Evolutionary conservation across 1,140 invertebrate genomes (phyloP).

Genomic region (Campodea augens): DNA sequence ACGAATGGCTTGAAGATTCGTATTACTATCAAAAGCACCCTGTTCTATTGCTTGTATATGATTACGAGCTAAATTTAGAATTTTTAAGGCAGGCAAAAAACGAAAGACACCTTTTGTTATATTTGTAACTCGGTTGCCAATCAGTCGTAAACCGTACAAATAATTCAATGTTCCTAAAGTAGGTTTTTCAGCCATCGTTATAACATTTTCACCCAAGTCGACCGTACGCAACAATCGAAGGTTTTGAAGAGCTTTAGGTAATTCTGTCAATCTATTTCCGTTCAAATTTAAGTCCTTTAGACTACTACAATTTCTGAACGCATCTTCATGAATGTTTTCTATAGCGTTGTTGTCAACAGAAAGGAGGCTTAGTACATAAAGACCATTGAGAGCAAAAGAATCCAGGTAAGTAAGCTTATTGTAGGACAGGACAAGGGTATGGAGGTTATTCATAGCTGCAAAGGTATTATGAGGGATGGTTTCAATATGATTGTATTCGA

Average conservation of each 20-base stretch:
- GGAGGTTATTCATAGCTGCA: slow-evolving; percentile 60
- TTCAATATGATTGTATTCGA: slow-evolving; percentile 58
- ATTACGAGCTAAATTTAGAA: slow-evolving; percentile 75
- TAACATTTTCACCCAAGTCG: slow-evolving; percentile 61
- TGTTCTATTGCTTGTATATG: slow-evolving; percentile 56
- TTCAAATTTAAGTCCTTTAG: slow-evolving; percentile 65
- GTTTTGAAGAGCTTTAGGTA: slow-evolving; percentile 53
- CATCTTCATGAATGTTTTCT: slow-evolving; percentile 50
- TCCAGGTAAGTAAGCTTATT: slow-evolving; percentile 58
- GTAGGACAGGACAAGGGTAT: slow-evolving; percentile 55
- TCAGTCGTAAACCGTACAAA: slow-evolving; percentile 59
- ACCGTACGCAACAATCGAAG: slow-evolving; percentile 54
- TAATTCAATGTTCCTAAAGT: slow-evolving; percentile 61
- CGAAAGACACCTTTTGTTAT: slow-evolving; percentile 59
- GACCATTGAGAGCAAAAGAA: slow-evolving; percentile 52
- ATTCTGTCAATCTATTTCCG: slow-evolving; percentile 48
- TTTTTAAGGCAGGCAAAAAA: slow-evolving; percentile 61
- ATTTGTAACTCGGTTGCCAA: slow-evolving; percentile 73
- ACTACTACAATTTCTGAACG: slow-evolving; percentile 57
- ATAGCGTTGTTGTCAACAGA: slow-evolving; percentile 62
- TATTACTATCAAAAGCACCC: slow-evolving; percentile 58
- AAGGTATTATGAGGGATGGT: slow-evolving; percentile 60
- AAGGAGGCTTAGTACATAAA: slow-evolving; percentile 53
- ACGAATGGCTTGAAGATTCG: slow-evolving; percentile 61
- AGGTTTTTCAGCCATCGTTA: slow-evolving; percentile 50